phyloP scores from a whole-genome alignment of 1,140 invertebrate species.

The Cecropterus lyciades region DNA sequence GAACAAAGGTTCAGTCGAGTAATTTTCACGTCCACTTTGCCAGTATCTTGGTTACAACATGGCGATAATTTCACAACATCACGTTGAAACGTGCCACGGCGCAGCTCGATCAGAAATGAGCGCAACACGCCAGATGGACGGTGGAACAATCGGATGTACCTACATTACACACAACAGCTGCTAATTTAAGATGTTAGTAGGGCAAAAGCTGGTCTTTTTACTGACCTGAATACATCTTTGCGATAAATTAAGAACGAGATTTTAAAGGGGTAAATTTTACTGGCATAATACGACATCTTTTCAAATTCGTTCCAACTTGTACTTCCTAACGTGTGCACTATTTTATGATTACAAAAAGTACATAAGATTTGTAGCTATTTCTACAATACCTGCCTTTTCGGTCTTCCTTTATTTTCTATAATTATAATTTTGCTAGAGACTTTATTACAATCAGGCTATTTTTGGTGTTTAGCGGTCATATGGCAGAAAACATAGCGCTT shows the following conservation, averaged over 20 bases:
- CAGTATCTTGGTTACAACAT: conserved; percentile 21
- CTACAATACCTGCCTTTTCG: too few species aligned
- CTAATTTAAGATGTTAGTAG: conserved; percentile 33
- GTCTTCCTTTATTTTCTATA: too few species aligned
- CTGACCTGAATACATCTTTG: conserved; percentile 18
- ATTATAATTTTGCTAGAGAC: too few species aligned
- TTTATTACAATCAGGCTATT: too few species aligned
- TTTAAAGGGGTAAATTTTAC: not conserved
- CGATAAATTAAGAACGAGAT: not conserved
- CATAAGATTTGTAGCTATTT: too few species aligned
- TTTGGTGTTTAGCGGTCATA: too few species aligned
- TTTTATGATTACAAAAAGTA: too few species aligned
- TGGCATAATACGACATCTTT: too few species aligned
- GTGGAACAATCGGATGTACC: conserved; percentile 29
- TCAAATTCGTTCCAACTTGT: too few species aligned
- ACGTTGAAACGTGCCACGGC: conserved; percentile 21
- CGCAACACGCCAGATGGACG: conserved; percentile 31
- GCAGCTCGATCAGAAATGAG: conserved; percentile 15
- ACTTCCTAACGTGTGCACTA: too few species aligned
- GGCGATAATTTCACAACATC: conserved; percentile 20
- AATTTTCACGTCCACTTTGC: conserved; percentile 21
- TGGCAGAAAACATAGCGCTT: too few species aligned
- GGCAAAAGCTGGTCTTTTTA: conserved; percentile 16
- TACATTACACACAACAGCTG: conserved; percentile 20
- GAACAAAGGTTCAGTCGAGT: conserved; percentile 17